These are phyloP conservation scores for Desmophyllum pertusum DNA, from an alignment of 92 coral and sea anemone genomes.

Conservation along the genomic window DNA sequence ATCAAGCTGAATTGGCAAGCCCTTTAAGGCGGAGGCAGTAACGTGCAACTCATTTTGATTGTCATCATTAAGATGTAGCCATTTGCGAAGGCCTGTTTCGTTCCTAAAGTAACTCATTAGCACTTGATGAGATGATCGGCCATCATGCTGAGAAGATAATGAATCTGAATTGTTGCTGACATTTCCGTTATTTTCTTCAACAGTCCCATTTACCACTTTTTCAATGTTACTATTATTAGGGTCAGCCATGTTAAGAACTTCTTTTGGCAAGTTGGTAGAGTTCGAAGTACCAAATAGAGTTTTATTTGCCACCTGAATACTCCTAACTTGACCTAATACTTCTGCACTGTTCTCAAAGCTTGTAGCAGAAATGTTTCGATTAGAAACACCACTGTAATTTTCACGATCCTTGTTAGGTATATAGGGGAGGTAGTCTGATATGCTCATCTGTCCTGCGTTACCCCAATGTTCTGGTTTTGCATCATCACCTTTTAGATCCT, in stretches of 20 bases:
- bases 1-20: not conserved
- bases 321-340: conserved; percentile 19
- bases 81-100: conserved; percentile 62
- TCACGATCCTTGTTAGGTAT: too few species aligned
- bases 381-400: not conserved
- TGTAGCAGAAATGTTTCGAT: not conserved
- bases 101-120: conserved; percentile 74
- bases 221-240: not conserved
- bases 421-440: not conserved
- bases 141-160: not conserved
- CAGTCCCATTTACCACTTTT: not conserved
- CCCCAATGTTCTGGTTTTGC: not conserved
- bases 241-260: not conserved
- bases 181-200: not conserved
- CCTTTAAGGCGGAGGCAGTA: not conserved
- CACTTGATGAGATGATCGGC: conserved; percentile 46
- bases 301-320: not conserved
- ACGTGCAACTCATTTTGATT: conserved; percentile 12
- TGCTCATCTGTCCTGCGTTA: not conserved
- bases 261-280: not conserved
- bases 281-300: not conserved
- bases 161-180: not conserved
- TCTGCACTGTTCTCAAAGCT: not conserved
- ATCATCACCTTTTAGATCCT: not conserved
- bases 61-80: conserved; percentile 26